phyloP scores from a whole-genome alignment of 2,888 invertebrate genomes.

The Idaea dimidiata region DNA sequence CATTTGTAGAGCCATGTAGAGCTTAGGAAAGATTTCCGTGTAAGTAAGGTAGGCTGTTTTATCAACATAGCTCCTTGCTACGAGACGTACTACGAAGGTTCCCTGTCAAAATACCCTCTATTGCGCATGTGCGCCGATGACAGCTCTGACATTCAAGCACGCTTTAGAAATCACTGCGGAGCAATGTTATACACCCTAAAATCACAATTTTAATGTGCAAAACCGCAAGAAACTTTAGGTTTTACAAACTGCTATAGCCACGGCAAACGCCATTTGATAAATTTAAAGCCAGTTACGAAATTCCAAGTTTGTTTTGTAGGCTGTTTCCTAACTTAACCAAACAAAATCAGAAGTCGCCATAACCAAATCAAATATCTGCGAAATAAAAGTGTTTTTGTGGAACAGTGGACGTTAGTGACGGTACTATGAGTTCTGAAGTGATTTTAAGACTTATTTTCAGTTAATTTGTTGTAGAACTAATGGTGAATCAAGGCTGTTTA shows the following conservation, averaged over 20 bases:
- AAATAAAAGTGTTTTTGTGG: conserved; percentile 41
- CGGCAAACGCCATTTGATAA: conserved; percentile 13
- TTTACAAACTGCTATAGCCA: conserved; percentile 19
- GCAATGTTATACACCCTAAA: conserved; percentile 46
- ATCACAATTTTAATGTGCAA: conserved; percentile 39
- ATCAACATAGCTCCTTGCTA: conserved; percentile 54
- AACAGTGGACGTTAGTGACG: conserved; percentile 34
- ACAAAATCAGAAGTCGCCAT: conserved; percentile 51
- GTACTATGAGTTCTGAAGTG: conserved; percentile 37
- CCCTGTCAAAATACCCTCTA: conserved; percentile 48
- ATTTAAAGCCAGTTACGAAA: conserved; percentile 19
- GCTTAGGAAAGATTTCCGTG: background rate
- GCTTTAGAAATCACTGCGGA: conserved; percentile 60
- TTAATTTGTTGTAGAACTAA: conserved; percentile 26
- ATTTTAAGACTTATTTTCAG: conserved; percentile 23
- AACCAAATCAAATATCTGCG: conserved; percentile 46
- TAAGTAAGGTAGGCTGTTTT: conserved; percentile 45
- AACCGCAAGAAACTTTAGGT: conserved; percentile 23
- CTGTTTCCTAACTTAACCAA: conserved; percentile 42
- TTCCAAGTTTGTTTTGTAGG: conserved; percentile 37
- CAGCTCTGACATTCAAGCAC: conserved; percentile 64
- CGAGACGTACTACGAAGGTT: conserved; percentile 22
- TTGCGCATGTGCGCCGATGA: conserved; percentile 66
- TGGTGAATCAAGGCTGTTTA: conserved; percentile 21
- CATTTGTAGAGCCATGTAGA: background rate